These are phyloP conservation scores for Rotaria magnacalcarata DNA, from an alignment of 2,888 invertebrate species.

Conservation along the genomic window DNA sequence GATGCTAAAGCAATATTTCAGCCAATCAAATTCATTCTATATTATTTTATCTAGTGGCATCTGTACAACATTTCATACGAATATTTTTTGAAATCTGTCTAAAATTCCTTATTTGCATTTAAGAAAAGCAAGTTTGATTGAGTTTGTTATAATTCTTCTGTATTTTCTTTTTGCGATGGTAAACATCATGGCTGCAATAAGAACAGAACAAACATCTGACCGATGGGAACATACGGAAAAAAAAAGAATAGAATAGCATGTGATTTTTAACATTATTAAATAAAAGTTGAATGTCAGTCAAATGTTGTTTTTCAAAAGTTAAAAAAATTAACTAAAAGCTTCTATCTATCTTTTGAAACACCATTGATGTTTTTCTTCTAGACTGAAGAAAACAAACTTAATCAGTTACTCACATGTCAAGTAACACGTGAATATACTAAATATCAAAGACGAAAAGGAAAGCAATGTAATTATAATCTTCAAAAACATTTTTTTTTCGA, in stretches of 20 bases:
- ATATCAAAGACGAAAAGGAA: background rate
- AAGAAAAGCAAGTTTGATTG: no score
- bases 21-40: no score
- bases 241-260: background rate
- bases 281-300: background rate
- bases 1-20: no score
- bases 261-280: background rate
- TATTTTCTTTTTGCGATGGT: no score
- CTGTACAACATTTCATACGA: no score
- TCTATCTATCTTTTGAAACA: background rate
- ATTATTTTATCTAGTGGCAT: no score
- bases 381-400: background rate
- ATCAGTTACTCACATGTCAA: background rate
- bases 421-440: background rate
- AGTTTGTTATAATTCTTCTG: no score
- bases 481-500: background rate
- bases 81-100: no score
- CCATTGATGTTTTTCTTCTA: background rate
- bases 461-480: background rate
- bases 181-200: background rate
- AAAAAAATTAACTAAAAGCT: background rate
- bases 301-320: background rate
- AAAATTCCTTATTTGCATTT: no score
- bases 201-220: slow-evolving; percentile 34
- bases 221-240: background rate